A percentile compares a stretch with the other conserved stretches of the same genome.
phyloP scores from a whole-genome alignment of 2,888 invertebrate genomes.

The Polydesmus complanatus region DNA sequence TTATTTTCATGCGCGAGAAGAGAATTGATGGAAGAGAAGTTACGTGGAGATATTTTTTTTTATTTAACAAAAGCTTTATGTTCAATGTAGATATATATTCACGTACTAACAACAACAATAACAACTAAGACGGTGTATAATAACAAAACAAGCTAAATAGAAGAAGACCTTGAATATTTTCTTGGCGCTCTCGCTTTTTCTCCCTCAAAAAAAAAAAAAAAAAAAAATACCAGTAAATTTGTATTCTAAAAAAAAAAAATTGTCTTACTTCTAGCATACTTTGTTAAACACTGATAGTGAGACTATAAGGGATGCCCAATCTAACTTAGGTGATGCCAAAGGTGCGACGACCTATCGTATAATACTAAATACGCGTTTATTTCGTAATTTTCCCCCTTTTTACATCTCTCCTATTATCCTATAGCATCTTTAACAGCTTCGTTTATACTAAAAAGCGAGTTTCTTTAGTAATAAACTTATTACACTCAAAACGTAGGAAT shows the following conservation, averaged over 20 bases:
- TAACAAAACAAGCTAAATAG: background rate
- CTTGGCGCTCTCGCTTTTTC: background rate
- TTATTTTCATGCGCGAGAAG: background rate
- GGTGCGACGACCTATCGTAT: background rate
- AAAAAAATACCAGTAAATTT: background rate
- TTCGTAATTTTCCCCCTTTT: no score
- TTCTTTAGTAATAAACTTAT: no score
- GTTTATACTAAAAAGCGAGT: no score
- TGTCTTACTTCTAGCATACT: background rate
- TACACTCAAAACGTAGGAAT: no score
- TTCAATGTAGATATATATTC: background rate
- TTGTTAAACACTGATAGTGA: no score
- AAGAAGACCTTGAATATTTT: background rate
- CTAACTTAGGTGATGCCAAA: background rate
- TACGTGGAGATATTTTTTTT: background rate
- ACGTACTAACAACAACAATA: background rate
- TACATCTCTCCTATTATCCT: background rate
- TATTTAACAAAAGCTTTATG: background rate
- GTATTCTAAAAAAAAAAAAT: background rate
- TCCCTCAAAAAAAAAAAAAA: background rate
- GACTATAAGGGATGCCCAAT: no score
- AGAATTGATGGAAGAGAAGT: background rate
- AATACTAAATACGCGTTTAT: background rate
- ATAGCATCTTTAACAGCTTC: background rate
- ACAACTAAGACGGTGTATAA: background rate